Base-by-base conservation (phyloP, 2,888 invertebrate species). In the Ditula angustiorana region DNA sequence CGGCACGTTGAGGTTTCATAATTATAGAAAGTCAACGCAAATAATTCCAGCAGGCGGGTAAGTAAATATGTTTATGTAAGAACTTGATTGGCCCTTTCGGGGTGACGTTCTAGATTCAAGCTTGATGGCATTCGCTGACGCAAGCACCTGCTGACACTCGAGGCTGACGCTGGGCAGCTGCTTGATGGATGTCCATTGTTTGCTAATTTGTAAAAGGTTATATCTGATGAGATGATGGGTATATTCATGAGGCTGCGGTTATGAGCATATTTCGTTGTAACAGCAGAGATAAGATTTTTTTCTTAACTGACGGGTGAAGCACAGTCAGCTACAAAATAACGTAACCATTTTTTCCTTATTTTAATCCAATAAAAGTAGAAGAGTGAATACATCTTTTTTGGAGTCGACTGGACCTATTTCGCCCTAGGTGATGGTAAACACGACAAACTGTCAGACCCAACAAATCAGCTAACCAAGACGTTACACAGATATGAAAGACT, bases 51-150 rank as follows among this genome's bases (percentile, higher is more conserved):
- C 28, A 47, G 37, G 50, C 44, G 52, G 44, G 57, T 58, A 62
- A 49, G 53, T 55, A 62, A 53, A 61, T 63, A 52, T 50, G 41
- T 46, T 63, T 58, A 63, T 49, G 24, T 63, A 58, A 53, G 44
- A 61, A 44, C 55, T 47, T 49, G 55, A 56, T 56, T 28, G 55
- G 55, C 61, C 61, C 61, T 61, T 61, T 61, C 33, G 16, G 46
- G 61, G 16, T 37, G 50, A 26, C 24, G 56, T 35, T 56, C 61
- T 49, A 61, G 47, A 56, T 56, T 47, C 55, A 35, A 21, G 50
- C 26, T 26, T 33, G 61, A 61, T 47, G 61, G 19, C 47, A 56
- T 56, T 56, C 55, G 21, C 26, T 61, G 61, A 61, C 30, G 61
- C 55, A 61, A 61, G 61, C 49, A 56, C 55, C 61, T 55, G 50